phyloP scores from a whole-genome alignment of 2,113 vertebrate genomes.

The Morphnarchus princeps region DNA sequence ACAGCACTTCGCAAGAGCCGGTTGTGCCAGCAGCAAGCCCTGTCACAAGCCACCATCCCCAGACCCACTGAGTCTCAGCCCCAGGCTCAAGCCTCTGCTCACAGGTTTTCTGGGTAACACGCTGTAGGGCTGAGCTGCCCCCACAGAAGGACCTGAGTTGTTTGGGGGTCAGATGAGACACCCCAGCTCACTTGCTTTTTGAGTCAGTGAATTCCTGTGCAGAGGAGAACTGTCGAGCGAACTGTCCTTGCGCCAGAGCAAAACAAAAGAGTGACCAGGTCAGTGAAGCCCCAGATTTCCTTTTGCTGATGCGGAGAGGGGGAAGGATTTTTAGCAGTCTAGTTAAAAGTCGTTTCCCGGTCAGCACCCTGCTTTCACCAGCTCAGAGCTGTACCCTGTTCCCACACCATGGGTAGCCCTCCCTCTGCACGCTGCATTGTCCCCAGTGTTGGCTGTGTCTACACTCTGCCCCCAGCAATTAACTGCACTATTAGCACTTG shows the following conservation, averaged over 20 bases:
- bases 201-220: background rate
- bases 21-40: background rate
- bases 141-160: accelerated
- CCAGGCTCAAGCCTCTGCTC: background rate
- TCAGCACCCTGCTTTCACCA: background rate
- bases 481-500: background rate
- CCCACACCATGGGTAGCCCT: background rate
- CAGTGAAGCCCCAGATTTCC: background rate
- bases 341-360: background rate
- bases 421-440: accelerated
- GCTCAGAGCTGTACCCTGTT: background rate
- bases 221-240: too few relatives aligned
- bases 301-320: background rate
- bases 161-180: accelerated
- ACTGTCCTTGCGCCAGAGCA: background rate
- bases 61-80: accelerated
- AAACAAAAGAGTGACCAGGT: background rate
- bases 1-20: accelerated
- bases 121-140: background rate
- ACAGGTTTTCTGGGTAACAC: accelerated
- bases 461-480: background rate
- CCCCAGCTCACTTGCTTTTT: accelerated
- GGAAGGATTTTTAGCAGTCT: background rate
- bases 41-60: accelerated
- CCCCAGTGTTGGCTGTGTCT: background rate